These are phyloP conservation scores for Australoheros scitulus DNA, from an alignment of 2,113 vertebrate species.

Conservation along the genomic window DNA sequence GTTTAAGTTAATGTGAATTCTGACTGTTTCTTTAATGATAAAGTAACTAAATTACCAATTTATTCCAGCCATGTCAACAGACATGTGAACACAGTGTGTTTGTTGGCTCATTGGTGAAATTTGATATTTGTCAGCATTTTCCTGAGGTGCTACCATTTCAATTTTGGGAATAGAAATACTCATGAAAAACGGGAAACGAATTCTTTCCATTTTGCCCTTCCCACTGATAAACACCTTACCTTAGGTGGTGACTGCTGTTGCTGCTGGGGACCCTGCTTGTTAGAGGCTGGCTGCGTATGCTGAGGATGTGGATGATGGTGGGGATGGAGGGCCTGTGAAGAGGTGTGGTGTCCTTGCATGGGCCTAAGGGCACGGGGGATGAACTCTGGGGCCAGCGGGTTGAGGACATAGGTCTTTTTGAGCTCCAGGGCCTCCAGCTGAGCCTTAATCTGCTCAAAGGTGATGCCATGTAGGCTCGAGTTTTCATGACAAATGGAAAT, in stretches of 20 bases:
- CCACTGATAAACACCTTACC: constrained; percentile 64
- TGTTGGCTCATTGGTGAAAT: background rate
- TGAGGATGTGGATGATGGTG: constrained; percentile 83
- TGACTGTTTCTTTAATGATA: background rate
- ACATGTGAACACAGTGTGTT: background rate
- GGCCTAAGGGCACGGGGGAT: constrained; percentile 92
- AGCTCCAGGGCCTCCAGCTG: constrained; percentile 97
- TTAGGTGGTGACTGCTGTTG: constrained; percentile 94
- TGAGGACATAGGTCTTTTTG: constrained; percentile 98
- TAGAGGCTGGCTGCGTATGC: constrained; percentile 80
- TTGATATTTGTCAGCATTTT: background rate
- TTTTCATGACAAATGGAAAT: constrained; percentile 97
- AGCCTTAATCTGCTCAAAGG: constrained; percentile 96
- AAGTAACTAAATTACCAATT: background rate
- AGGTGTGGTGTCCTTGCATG: constrained; percentile 73
- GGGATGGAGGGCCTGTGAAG: constrained; percentile 78
- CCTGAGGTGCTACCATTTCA: background rate
- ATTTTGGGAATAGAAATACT: background rate
- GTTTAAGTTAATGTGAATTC: background rate
- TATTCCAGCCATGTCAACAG: background rate
- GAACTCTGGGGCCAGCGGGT: constrained; percentile 97
- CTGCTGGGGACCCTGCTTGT: constrained; percentile 79
- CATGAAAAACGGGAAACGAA: background rate
- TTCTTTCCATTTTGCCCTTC: background rate
- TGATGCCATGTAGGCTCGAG: constrained; percentile 96